These are phyloP conservation scores for Brachirus orientalis DNA, from an alignment of 2,113 vertebrate genomes.

Conservation along the genomic window DNA sequence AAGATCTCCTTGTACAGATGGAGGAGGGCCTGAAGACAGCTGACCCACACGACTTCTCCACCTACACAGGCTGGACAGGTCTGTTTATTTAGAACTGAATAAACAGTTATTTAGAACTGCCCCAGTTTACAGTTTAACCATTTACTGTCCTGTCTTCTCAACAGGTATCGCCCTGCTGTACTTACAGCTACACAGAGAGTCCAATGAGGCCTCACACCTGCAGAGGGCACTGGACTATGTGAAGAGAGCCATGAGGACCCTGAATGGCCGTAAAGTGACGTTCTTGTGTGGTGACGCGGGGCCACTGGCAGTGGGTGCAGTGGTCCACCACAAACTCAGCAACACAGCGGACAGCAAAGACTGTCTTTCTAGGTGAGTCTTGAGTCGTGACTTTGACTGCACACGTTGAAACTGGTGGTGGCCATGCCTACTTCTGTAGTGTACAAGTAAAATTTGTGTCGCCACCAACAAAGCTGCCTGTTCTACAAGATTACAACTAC, in stretches of 20 bases:
- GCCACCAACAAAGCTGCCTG: too few species aligned
- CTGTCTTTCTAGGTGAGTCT: conserved; percentile 87
- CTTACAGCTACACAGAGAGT: conserved; percentile 88
- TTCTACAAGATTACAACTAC: too few species aligned
- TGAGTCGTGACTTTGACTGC: too few species aligned
- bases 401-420: too few species aligned
- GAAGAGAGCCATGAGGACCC: conserved; percentile 91
- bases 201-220: conserved; percentile 84
- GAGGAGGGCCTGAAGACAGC: conserved; percentile 96
- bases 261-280: conserved; percentile 91
- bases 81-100: too few species aligned
- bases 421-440: too few species aligned
- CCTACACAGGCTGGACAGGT: conserved; percentile 98
- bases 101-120: neutral
- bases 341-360: conserved; percentile 88
- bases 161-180: conserved; percentile 93
- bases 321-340: conserved; percentile 90
- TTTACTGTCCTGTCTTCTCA: neutral
- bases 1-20: conserved; percentile 96
- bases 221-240: conserved; percentile 93
- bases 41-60: conserved; percentile 95
- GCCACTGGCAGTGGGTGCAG: conserved; percentile 91
- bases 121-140: neutral
- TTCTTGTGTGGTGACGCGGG: conserved; percentile 97
- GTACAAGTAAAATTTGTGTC: too few species aligned